These are phyloP conservation scores for Lasaia peninsularis DNA, from an alignment of 1,140 invertebrate species.

Conservation along the genomic window DNA sequence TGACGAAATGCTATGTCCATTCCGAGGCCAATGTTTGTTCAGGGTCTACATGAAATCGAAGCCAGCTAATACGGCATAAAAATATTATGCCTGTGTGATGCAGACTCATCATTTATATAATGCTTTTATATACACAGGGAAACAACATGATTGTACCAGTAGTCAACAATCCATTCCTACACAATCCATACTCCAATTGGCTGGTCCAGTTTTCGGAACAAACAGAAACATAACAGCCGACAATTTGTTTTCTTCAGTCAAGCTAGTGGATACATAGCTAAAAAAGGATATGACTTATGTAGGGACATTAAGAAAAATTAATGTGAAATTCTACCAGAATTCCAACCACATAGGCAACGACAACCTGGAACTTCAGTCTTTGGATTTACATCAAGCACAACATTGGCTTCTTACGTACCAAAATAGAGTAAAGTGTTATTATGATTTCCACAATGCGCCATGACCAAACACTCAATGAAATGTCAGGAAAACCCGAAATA, in stretches of 20 bases:
- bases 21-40: slow-evolving; percentile 27
- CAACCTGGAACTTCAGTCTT: background rate
- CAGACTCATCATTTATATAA: slow-evolving; percentile 30
- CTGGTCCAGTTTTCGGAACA: background rate
- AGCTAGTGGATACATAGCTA: background rate
- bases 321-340: background rate
- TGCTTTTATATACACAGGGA: slow-evolving; percentile 21
- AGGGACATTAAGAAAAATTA: background rate
- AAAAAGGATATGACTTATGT: background rate
- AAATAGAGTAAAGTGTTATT: background rate
- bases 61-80: slow-evolving; percentile 69
- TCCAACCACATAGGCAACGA: background rate
- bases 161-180: background rate
- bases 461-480: background rate
- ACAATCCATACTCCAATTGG: background rate
- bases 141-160: slow-evolving; percentile 13
- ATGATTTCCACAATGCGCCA: background rate
- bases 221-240: background rate
- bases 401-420: background rate
- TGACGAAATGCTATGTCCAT: slow-evolving; percentile 51
- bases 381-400: background rate
- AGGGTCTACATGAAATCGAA: slow-evolving; percentile 58
- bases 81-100: slow-evolving; percentile 40
- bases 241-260: background rate
- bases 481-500: background rate